Evolutionary conservation across 2,113 vertebrate species (phyloP).

Genomic region (Aptenodytes forsteri): DNA sequence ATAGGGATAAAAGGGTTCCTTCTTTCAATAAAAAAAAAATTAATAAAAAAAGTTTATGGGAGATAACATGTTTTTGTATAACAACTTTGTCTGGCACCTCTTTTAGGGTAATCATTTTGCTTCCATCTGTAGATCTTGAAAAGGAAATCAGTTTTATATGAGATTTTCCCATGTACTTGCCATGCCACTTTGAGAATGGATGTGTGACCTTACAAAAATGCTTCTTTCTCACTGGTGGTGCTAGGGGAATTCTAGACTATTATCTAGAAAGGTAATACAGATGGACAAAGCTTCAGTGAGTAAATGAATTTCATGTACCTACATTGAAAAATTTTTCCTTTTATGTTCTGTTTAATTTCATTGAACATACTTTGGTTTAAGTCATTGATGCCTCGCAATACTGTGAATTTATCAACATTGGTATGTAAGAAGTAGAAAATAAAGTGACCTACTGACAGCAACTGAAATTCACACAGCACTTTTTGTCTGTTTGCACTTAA

Average conservation of each 20-base stretch:
- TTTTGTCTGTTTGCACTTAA: background rate
- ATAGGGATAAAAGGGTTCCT: background rate
- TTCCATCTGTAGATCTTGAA: background rate
- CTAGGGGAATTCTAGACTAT: background rate
- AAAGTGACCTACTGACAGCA: background rate
- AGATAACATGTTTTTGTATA: background rate
- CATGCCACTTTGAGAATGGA: background rate
- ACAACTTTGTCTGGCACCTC: background rate
- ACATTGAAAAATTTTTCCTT: background rate
- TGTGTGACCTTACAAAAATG: background rate
- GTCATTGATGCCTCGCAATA: background rate
- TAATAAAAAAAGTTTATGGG: background rate
- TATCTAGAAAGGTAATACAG: background rate
- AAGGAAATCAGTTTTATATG: background rate
- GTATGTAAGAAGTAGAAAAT: background rate
- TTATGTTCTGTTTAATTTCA: background rate
- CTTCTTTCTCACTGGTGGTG: background rate
- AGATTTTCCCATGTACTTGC: background rate
- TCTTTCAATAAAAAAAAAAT: background rate
- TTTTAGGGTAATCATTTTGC: background rate
- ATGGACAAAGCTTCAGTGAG: background rate
- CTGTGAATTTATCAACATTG: background rate
- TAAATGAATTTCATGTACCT: background rate
- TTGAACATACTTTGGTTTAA: background rate
- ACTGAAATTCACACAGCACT: background rate